Evolutionary conservation across 2,113 vertebrate genomes (phyloP).

Genomic region (Scopus umbretta): DNA sequence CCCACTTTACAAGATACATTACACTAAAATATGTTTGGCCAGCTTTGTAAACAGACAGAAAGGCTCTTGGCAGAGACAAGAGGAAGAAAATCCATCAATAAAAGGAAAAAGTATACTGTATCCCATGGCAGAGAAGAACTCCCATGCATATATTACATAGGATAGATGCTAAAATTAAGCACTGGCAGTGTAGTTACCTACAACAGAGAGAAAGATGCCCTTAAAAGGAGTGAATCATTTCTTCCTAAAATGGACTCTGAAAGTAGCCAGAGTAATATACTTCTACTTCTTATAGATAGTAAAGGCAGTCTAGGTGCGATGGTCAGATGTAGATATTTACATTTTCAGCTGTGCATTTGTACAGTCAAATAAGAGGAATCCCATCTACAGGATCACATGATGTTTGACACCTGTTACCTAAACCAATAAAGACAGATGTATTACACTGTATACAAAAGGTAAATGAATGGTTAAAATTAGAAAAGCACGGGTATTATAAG

Average conservation of each 20-base stretch:
- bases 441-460: neutral
- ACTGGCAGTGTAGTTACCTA: neutral
- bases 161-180: neutral
- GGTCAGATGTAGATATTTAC: neutral
- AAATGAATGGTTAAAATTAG: neutral
- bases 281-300: neutral
- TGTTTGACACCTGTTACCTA: neutral
- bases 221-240: slow-evolving; percentile 23
- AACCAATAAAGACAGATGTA: neutral
- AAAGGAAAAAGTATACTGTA: neutral
- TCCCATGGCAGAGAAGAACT: neutral
- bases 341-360: neutral
- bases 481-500: neutral
- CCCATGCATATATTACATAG: neutral
- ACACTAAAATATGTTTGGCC: neutral
- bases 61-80: neutral
- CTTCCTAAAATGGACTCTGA: slow-evolving; percentile 3
- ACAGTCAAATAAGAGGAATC: neutral
- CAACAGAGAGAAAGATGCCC: neutral
- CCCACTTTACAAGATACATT: neutral
- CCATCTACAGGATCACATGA: neutral
- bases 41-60: neutral
- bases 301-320: neutral
- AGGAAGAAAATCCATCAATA: neutral
- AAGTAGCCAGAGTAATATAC: neutral